Evolutionary conservation across 92 coral and sea anemone genomes (phyloP), one percentile per base, ranked within the genome.

Genomic region (Chrysogorgia sp.): DNA sequence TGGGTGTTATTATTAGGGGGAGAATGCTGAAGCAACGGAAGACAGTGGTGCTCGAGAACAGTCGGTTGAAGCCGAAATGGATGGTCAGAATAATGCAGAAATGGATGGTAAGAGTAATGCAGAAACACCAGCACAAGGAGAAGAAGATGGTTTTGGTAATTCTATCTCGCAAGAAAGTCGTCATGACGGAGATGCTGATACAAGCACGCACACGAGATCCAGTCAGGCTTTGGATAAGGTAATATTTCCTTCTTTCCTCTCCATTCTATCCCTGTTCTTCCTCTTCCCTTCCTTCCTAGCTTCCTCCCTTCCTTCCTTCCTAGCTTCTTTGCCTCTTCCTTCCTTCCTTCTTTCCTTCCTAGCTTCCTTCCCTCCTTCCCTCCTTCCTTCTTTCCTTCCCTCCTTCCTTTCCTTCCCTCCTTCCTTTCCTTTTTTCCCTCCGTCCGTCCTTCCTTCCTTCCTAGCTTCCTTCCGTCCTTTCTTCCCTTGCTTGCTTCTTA

Each of bases 51-150:
- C 83, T 24, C 92, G 88, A 47, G 84, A 68, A 20, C 84, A 77
- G 20, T 87, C 89, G 82, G 87, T 92, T 50, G 78, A 86, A 28
- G 89, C 85, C 49, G 92, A 85, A 76, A 34, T n/a, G n/a, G n/a
- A n/a, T n/a, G n/a, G n/a, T n/a, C n/a, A n/a, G n/a, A n/a, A 84
- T 64, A 34, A 91, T 86, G 26, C 86, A 83, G 35, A 89, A 89
- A 19, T 86, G 84, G 23, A 82, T 60, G 24, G 53, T 81, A 22
- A 80, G 84, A 45, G 88, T 74, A 56, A 63, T 64, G 84, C 77
- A 65, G 41, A 48, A 67, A 26, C 35, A 55, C 13, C 33, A 23
- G 15, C 60, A 19, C 40, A 69, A 41, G 76, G 41, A 69, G 61
- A 69, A 26, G 23, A 45, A 26, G 76, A 48, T 28, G 76, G 76